Evolutionary conservation across 2,113 vertebrate genomes (phyloP).

Genomic region (Otocyon megalotis): DNA sequence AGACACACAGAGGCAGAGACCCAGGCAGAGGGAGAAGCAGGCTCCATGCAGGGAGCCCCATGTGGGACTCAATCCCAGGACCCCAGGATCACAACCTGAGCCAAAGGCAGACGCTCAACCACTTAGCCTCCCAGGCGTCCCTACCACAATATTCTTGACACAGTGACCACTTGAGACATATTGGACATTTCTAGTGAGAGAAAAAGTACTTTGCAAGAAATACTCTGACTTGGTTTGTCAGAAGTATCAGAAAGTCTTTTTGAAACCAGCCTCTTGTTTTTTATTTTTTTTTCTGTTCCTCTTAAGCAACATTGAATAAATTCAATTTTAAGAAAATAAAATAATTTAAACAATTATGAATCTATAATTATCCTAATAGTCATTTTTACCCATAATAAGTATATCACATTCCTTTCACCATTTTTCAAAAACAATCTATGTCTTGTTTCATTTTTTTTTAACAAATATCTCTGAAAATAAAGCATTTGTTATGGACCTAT

Average conservation of each 20-base stretch:
- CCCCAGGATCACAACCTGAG: too few species aligned
- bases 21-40: too few species aligned
- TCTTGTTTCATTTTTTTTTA: not conserved
- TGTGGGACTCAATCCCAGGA: too few species aligned
- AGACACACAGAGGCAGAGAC: too few species aligned
- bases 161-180: not conserved
- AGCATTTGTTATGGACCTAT: not conserved
- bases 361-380: not conserved
- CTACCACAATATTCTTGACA: not conserved
- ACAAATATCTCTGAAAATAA: not conserved
- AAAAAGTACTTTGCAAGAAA: not conserved
- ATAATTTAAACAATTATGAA: not conserved
- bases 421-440: not conserved
- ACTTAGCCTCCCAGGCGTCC: too few species aligned
- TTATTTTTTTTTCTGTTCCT: not conserved
- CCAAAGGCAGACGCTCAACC: too few species aligned
- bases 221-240: not conserved
- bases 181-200: not conserved
- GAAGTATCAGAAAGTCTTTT: not conserved
- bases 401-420: not conserved
- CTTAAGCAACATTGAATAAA: not conserved
- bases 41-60: too few species aligned
- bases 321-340: conserved; percentile 3
- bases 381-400: not conserved
- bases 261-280: not conserved